Base-by-base conservation (phyloP, 2,113 vertebrate genomes). In the Galbula dea region DNA sequence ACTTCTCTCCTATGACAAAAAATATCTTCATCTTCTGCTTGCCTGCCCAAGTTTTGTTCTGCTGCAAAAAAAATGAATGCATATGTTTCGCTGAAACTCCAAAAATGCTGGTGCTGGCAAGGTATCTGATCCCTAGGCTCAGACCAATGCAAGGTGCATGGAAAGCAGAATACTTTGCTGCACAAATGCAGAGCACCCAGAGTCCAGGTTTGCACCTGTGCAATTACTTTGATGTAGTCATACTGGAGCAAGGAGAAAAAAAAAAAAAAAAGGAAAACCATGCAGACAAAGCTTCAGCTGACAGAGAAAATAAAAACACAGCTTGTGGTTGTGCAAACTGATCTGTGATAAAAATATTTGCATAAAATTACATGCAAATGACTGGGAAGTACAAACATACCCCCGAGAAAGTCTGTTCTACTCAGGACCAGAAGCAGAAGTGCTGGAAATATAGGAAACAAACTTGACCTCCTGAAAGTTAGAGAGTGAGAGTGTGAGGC, bases 271-370 rank as follows among this genome's bases (percentile, higher is more conserved):
- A 84, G 91, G 77, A 94, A 49, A 16, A 15, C 46, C 41, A 51
- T 34, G 78, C 48, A 94, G 93, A 95, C 2, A 17, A 89, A 94
- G 84, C 43, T 92, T 95, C 91, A 83, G 93, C 84, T 94, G 93
- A 96, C 91, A 95, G 87, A 76, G 91, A 96, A 94, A 95, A 95
- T 89, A 94, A 96, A 96, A 96, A 92, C 91, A 94, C 82, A 86
- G 89, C 89, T 94, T 96, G 94, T 94, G 89, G 93, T 92, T 95
- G 94, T 94, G 96, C 91, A 87, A 96, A 92, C 87, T 94, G 95
- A 95, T 96, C 93, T 96, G 84, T 83, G 95, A 96, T 96, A 94
- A 95, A 95, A 96, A 71, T 95, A 93, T 96, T 96, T 95, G 89
- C 94, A 93, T 96, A 94, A 93, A 95, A 96, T 95, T 92, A 91